phyloP scores from a whole-genome alignment of 2,888 invertebrate species.

The Willowsia nigromaculata region DNA sequence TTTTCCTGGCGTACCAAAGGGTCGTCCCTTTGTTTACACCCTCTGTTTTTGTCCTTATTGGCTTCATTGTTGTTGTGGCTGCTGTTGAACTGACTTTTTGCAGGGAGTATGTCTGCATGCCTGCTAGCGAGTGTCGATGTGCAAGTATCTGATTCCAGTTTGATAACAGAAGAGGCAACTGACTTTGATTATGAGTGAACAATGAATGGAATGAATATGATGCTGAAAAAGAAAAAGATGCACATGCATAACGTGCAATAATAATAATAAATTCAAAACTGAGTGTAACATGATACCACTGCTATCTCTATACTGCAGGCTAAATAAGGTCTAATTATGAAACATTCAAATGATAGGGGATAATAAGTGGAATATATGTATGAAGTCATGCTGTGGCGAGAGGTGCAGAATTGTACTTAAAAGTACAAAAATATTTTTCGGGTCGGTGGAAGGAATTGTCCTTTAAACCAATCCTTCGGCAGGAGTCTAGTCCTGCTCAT shows the following conservation, averaged over 20 bases:
- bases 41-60: constrained; percentile 64
- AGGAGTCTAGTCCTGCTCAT: too few species aligned
- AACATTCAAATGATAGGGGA: constrained; percentile 2
- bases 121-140: not conserved
- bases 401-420: constrained; percentile 6
- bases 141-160: constrained; percentile 35
- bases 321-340: constrained; percentile 57
- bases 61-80: constrained; percentile 60
- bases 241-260: too few species aligned
- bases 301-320: constrained; percentile 41
- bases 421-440: constrained; percentile 41
- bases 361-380: constrained; percentile 26
- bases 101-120: constrained; percentile 11
- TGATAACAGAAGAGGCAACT: constrained; percentile 18
- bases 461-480: too few species aligned
- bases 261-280: constrained; percentile 25
- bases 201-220: constrained; percentile 21
- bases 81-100: constrained; percentile 29
- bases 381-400: constrained; percentile 56
- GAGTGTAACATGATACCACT: constrained; percentile 45
- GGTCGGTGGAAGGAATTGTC: constrained; percentile 27
- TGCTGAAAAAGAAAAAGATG: constrained; percentile 6
- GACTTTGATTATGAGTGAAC: constrained; percentile 4
- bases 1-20: constrained; percentile 43
- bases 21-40: constrained; percentile 65